Evolutionary conservation across 2,888 invertebrate species (phyloP), one percentile per base, ranked within the genome.

Genomic region (Cheilosia impressa): DNA sequence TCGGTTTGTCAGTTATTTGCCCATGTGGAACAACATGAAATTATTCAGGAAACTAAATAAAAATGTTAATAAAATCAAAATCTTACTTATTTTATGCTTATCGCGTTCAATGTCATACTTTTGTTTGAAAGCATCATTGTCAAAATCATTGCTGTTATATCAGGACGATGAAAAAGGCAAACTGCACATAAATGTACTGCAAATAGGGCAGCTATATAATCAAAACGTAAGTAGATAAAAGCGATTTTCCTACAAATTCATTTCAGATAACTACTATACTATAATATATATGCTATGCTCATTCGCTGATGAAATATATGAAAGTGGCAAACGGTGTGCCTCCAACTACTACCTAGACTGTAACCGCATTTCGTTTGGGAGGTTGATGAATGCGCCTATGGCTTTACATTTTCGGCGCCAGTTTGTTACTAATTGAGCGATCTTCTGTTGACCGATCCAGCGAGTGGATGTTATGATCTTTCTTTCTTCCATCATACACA

Each of bases 101-200:
- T 43, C 62, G 9, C 13, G 43, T 65, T 63, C 34, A 2, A 60
- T 52, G 13, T 19, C 53, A 58, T 47, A 52, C 65, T 55, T 45
- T 24, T 52, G 50, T 43, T 57, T 69, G 15, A 41, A 62, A 57
- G 63, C 62, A 41, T 50, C 58, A 19, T 43, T 53, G 24, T 62
- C 62, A 9, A 62, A 73, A 50, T 75, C 62, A 6, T 63, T 80
- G 15, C 50, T 79, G 15, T 27, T 75, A 24, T 57, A 69, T 27
- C 52, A 63, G 27, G 62, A 81, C 50, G 57, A 81, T 58, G 76
- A 76, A 34, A 68, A 69, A 34, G 62, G 68, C 31, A 75, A 75
- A 31, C 34, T 62, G 22, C 66, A 47, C 7, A 41, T 45, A 55
- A 15, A 34, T 27, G n/a, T 34, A 15, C n/a, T 62, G 45, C 50